These are phyloP conservation scores for Microchirus variegatus DNA, from an alignment of 2,797 vertebrate genomes.

Conservation along the genomic window DNA sequence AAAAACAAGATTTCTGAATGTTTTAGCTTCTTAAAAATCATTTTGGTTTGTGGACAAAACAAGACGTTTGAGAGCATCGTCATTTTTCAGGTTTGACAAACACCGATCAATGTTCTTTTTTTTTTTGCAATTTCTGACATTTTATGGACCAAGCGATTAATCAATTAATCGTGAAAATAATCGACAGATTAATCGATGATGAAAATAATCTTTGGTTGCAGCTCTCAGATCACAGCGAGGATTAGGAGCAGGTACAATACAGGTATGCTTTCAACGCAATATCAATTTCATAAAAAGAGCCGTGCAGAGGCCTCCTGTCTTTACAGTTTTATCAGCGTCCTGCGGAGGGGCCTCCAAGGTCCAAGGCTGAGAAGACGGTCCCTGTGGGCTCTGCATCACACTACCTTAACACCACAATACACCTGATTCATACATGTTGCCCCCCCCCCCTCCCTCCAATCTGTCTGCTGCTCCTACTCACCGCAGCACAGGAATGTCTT, in stretches of 20 bases:
- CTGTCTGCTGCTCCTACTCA: slow-evolving; percentile 56
- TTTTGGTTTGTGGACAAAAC: too few species aligned
- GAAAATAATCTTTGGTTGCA: too few species aligned
- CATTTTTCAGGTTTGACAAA: too few species aligned
- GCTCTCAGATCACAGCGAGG: background rate
- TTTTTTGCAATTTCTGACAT: too few species aligned
- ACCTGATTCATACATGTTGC: slow-evolving; percentile 62
- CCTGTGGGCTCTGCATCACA: slow-evolving; percentile 43
- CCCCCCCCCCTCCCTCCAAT: slow-evolving; percentile 28
- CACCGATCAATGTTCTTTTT: too few species aligned
- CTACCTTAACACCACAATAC: slow-evolving; percentile 65
- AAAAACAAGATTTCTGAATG: too few species aligned
- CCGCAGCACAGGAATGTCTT: slow-evolving; percentile 67
- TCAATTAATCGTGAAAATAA: too few species aligned
- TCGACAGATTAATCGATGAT: too few species aligned
- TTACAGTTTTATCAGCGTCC: slow-evolving; percentile 47
- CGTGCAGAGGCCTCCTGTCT: slow-evolving; percentile 27
- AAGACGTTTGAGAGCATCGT: too few species aligned
- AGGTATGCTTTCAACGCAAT: slow-evolving; percentile 48
- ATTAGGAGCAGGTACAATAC: slow-evolving; percentile 16
- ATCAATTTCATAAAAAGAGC: slow-evolving; percentile 35
- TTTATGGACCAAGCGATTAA: too few species aligned
- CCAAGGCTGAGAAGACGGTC: slow-evolving; percentile 36
- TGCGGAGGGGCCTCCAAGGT: slow-evolving; percentile 40
- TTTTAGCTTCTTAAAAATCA: too few species aligned